Base-by-base conservation (phyloP, 2,797 vertebrate species). In the Sebastes diploproa region DNA sequence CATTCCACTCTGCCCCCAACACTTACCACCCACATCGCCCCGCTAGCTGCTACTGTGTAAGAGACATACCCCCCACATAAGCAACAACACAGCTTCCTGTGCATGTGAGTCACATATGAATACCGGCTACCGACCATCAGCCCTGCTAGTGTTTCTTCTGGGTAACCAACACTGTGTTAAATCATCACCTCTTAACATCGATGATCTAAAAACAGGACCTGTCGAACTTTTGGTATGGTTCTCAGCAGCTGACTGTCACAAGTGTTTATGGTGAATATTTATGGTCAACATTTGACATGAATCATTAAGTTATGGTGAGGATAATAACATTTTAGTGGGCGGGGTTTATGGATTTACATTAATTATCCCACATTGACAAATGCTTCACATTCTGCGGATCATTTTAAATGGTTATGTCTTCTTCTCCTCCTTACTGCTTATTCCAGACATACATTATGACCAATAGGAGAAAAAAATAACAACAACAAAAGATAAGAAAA, bases 11-110 rank as follows among this genome's bases (percentile, higher is more conserved):
- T 62, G 78, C 58, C 75, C 81, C 68, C 7, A 1, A 25, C 74
- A 29, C 27, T 70, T 63, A 65, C 90, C 91, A 91, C 90, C 94
- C 93, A 91, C 87, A 36, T 56, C 2, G 77, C 36, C 30, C 34
- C 8, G 13, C 79, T 75, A 60, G 42, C 42, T 46, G 7, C 42
- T 46, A 46, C 77, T 46, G 71, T 71, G 77, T 71, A 66, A 12
- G 23, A 14, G 56, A 59, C 82, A 77, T 77, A 55, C 63, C 67
- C 29, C 36, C 38, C 36, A 50, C 79, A 72, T 23, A 55, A 58
- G 59, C 59, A 54, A 25, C 22, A 66, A 18, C 29, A 55, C 54
- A 36, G 56, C 54, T 67, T 75, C 66, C 63, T 18, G 38, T 67
- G 38, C 75, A 18, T 69, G 54, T 58, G 10, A 46, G 60, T 61